Percentiles rank a stretch among this genome's conserved stretches.
Conservation (phyloP, 92 coral and sea anemone species). For the Epizoanthus scotinus region DNA sequence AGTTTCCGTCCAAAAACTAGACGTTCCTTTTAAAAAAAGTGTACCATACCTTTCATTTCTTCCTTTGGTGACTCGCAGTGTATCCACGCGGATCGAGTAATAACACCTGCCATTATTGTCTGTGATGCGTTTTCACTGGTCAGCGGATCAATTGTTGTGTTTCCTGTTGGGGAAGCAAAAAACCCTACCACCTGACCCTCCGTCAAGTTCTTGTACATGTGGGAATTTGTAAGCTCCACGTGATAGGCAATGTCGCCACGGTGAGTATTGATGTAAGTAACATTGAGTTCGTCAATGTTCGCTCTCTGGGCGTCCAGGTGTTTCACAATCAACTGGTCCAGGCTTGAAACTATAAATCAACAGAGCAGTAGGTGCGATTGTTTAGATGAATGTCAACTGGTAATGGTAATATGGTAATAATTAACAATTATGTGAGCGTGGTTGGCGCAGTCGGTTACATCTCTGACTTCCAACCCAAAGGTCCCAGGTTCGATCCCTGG, state of each 20-base stretch:
- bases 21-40: too few relatives aligned
- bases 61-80: slow-evolving; percentile 77
- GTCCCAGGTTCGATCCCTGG: too few relatives aligned
- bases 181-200: slow-evolving; percentile 98
- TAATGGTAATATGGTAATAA: too few relatives aligned
- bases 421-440: too few relatives aligned
- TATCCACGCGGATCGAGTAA: slow-evolving; percentile 87
- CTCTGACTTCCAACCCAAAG: too few relatives aligned
- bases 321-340: slow-evolving; percentile 72
- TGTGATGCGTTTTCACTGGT: slow-evolving; percentile 59
- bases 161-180: slow-evolving; percentile 71
- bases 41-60: slow-evolving; percentile 49
- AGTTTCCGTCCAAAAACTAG: too few relatives aligned
- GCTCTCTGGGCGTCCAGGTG: slow-evolving; percentile 91
- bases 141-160: slow-evolving; percentile 82
- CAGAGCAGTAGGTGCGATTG: too few relatives aligned
- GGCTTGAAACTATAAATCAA: slow-evolving; percentile 18
- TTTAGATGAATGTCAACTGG: too few relatives aligned
- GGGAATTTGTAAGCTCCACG: slow-evolving; percentile 74
- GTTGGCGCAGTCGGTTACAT: too few relatives aligned
- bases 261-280: slow-evolving; percentile 61
- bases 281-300: slow-evolving; percentile 71
- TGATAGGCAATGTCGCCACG: slow-evolving; percentile 96
- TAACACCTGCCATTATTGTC: slow-evolving; percentile 97
- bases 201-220: slow-evolving; percentile 53